A percentile compares a stretch with the other conserved stretches of the same genome.
phyloP scores from a whole-genome alignment of 2,888 invertebrate genomes.

The Norana najaformis region DNA sequence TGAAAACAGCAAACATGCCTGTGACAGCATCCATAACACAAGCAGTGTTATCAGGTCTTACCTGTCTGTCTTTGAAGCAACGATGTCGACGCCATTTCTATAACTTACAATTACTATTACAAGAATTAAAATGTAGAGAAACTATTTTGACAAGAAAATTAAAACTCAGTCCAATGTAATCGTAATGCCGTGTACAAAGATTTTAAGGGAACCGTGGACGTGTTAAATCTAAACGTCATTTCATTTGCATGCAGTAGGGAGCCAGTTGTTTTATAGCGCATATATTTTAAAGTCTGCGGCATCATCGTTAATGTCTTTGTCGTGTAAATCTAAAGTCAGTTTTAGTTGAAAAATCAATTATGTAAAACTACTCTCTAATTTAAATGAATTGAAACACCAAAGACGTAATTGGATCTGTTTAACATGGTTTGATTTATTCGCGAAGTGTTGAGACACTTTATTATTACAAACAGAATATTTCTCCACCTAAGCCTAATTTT shows the following conservation, averaged over 20 bases:
- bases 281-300: background rate
- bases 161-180: background rate
- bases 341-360: background rate
- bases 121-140: background rate
- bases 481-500: too few species aligned
- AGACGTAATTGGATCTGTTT: background rate
- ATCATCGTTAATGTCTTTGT: background rate
- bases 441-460: background rate
- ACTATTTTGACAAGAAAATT: background rate
- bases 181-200: too few species aligned
- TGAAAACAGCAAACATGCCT: background rate
- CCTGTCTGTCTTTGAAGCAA: background rate
- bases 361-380: background rate
- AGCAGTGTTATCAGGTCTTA: background rate
- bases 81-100: background rate
- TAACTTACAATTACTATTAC: too few species aligned
- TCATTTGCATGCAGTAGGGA: background rate
- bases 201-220: too few species aligned
- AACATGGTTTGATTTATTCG: background rate
- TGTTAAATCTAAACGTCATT: conserved; percentile 1
- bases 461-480: too few species aligned
- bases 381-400: background rate
- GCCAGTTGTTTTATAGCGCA: background rate
- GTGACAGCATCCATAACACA: background rate
- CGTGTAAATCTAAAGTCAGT: background rate